phyloP scores from a whole-genome alignment of 2,797 vertebrate genomes.

The Podarcis lilfordi region DNA sequence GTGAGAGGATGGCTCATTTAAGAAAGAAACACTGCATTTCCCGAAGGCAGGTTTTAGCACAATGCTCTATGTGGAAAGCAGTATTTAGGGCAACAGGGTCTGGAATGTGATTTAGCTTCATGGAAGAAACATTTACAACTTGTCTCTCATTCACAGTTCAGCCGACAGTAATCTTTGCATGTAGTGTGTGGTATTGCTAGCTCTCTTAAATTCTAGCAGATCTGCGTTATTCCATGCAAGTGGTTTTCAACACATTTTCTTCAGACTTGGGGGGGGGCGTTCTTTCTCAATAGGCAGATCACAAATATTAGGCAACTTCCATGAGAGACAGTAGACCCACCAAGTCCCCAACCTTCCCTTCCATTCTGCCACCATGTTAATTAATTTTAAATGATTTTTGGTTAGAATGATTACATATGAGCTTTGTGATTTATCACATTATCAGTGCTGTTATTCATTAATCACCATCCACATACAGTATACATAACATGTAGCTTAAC shows the following conservation, averaged over 20 bases:
- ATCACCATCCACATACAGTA: too few species aligned
- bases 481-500: too few species aligned
- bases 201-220: too few species aligned
- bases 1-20: conserved; percentile 28
- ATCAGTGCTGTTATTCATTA: too few species aligned
- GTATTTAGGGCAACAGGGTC: background rate
- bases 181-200: too few species aligned
- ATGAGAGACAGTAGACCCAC: background rate
- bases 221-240: background rate
- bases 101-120: background rate
- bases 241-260: background rate
- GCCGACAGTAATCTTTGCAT: background rate
- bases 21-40: conserved; percentile 39
- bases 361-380: background rate
- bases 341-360: background rate
- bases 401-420: too few species aligned
- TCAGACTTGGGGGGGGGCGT: accelerated
- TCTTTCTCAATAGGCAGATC: background rate
- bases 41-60: background rate
- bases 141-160: background rate
- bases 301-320: background rate
- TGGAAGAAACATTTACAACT: background rate
- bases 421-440: too few species aligned
- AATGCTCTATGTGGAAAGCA: conserved; percentile 14
- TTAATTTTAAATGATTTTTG: too few species aligned